Evolutionary conservation across 2,888 invertebrate species (phyloP).

Genomic region (Eubasilissa splendida): DNA sequence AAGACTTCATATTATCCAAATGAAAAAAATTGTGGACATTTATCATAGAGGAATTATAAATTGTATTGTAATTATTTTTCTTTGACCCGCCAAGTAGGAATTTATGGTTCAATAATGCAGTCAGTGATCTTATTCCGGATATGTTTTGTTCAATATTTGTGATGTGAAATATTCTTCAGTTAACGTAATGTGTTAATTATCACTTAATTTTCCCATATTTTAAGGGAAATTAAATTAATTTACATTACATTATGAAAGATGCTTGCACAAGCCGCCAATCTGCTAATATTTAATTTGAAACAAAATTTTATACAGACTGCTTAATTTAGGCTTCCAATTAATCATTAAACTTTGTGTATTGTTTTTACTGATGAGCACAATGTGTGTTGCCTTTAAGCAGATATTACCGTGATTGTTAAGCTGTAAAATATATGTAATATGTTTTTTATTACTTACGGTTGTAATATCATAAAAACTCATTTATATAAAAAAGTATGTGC

Average conservation of each 20-base stretch:
- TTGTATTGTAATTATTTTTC: too few species aligned
- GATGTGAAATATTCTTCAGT: too few species aligned
- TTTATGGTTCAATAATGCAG: too few species aligned
- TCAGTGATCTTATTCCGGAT: too few species aligned
- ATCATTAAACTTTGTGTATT: slow-evolving; percentile 26
- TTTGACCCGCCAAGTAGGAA: too few species aligned
- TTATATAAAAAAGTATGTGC: slow-evolving; percentile 53
- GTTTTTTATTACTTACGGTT: slow-evolving; percentile 53
- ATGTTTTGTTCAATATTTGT: too few species aligned
- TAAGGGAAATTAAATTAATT: too few species aligned
- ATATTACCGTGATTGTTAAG: slow-evolving; percentile 53
- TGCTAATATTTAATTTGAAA: slow-evolving; percentile 17
- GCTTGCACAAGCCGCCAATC: slow-evolving; percentile 3
- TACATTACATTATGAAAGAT: not conserved
- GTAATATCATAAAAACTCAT: slow-evolving; percentile 53
- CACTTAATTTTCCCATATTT: too few species aligned
- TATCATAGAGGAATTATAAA: too few species aligned
- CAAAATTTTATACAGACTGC: slow-evolving; percentile 37
- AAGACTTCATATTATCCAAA: not conserved
- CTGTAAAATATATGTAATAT: slow-evolving; percentile 49
- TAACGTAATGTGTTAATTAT: too few species aligned
- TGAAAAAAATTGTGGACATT: not conserved
- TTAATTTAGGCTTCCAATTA: slow-evolving; percentile 51
- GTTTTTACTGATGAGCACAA: slow-evolving; percentile 45
- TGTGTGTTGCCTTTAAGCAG: slow-evolving; percentile 51